A percentile compares a stretch with the other conserved stretches of the same genome.
Evolutionary conservation across 1,140 invertebrate genomes (phyloP).

Genomic region (Solenopsis invicta): DNA sequence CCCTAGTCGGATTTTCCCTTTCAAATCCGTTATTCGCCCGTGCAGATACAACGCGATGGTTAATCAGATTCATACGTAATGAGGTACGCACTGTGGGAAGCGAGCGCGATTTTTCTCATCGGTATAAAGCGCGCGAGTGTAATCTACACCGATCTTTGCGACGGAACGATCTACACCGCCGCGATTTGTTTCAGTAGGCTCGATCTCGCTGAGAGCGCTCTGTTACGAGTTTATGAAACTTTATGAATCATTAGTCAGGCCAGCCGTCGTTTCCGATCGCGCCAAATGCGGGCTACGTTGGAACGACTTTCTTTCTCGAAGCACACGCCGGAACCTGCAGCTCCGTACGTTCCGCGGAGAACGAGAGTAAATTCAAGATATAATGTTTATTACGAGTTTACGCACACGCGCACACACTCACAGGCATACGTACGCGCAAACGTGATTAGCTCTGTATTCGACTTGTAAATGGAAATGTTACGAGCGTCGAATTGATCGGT

Average conservation of each 20-base stretch:
- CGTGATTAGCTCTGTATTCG: not conserved
- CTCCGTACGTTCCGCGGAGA: not conserved
- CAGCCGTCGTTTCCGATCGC: conserved; percentile 4
- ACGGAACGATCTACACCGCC: not conserved
- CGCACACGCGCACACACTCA: not conserved
- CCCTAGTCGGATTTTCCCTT: conserved; percentile 53
- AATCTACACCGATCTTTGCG: conserved; percentile 31
- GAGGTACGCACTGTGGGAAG: conserved; percentile 40
- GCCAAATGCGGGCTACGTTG: not conserved
- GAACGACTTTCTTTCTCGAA: conserved; percentile 17
- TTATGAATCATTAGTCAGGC: conserved; percentile 16
- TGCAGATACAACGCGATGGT: conserved; percentile 43
- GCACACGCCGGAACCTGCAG: not conserved
- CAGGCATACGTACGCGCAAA: not conserved
- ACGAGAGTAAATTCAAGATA: not conserved
- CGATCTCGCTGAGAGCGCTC: conserved; percentile 4
- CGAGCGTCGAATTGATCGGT: not conserved
- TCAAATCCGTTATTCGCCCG: conserved; percentile 43
- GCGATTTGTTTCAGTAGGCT: conserved; percentile 7
- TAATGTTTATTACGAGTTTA: not conserved
- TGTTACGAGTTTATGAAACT: conserved; percentile 17
- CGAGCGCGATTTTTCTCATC: conserved; percentile 51
- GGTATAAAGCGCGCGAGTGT: conserved; percentile 18
- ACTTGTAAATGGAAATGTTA: not conserved
- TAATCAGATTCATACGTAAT: conserved; percentile 61